These are phyloP conservation scores for Oryzias curvinotus DNA, from an alignment of 2,113 vertebrate species.

Conservation along the genomic window DNA sequence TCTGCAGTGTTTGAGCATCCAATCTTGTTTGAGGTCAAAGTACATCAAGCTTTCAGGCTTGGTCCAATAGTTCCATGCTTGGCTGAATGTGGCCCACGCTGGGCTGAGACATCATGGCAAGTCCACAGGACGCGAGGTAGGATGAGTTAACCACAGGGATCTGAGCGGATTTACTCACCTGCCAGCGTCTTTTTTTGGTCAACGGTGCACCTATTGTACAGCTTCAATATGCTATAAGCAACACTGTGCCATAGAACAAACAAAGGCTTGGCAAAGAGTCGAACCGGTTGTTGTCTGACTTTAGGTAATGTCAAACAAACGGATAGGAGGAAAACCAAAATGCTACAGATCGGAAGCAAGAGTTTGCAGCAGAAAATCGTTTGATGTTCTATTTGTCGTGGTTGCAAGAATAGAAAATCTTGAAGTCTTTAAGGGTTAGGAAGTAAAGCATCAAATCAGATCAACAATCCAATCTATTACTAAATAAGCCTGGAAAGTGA, in stretches of 20 bases:
- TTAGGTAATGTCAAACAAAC: neutral
- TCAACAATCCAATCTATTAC: too few relatives aligned
- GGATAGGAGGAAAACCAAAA: neutral
- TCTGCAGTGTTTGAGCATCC: constrained; percentile 50
- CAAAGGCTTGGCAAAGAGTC: constrained; percentile 2
- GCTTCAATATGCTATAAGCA: constrained; percentile 28
- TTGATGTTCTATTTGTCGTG: too few relatives aligned
- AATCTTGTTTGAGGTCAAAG: constrained; percentile 69
- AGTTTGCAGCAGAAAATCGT: neutral
- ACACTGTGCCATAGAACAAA: constrained; percentile 30
- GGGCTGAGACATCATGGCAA: constrained; percentile 47
- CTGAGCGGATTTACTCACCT: constrained; percentile 69
- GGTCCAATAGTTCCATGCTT: constrained; percentile 56
- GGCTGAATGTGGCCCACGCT: constrained; percentile 57
- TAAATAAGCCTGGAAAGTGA: too few relatives aligned
- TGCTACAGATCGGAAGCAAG: neutral
- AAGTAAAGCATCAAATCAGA: too few relatives aligned
- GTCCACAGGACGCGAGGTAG: constrained; percentile 39
- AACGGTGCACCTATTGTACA: constrained; percentile 40
- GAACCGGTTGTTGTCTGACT: constrained; percentile 12
- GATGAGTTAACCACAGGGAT: constrained; percentile 67
- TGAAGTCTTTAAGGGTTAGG: too few relatives aligned
- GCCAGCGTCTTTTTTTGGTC: constrained; percentile 53
- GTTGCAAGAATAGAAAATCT: too few relatives aligned
- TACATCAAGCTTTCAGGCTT: constrained; percentile 29